These are phyloP conservation scores for Athalia rosae DNA, from an alignment of 2,888 invertebrate genomes.

Conservation along the genomic window DNA sequence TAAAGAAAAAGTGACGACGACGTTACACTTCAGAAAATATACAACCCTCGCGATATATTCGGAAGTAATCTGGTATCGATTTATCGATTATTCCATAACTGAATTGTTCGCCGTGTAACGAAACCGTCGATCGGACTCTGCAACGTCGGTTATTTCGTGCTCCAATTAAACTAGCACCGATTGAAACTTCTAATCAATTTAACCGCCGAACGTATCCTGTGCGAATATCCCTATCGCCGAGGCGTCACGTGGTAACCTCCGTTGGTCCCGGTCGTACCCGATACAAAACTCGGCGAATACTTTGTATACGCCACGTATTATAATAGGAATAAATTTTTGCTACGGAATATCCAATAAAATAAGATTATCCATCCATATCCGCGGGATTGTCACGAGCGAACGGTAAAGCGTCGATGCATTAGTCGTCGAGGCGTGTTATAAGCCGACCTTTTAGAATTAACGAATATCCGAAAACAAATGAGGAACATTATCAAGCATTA, in stretches of 20 bases:
- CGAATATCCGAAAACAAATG: slow-evolving; percentile 46
- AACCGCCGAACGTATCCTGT: slow-evolving; percentile 24
- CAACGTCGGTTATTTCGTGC: slow-evolving; percentile 32
- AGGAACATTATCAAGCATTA: slow-evolving; percentile 68
- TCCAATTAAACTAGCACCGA: slow-evolving; percentile 33
- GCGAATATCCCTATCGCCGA: neutral
- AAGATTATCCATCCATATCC: slow-evolving; percentile 39
- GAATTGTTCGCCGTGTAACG: slow-evolving; percentile 24
- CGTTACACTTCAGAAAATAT: slow-evolving; percentile 9
- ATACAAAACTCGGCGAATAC: neutral
- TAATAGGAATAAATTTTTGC: neutral
- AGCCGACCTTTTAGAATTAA: slow-evolving; percentile 49
- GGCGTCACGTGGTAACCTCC: too few species aligned
- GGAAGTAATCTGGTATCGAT: slow-evolving; percentile 33
- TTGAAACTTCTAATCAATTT: slow-evolving; percentile 26
- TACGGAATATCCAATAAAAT: slow-evolving; percentile 45
- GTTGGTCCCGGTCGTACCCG: too few species aligned
- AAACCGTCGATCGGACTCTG: slow-evolving; percentile 12
- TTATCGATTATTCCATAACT: slow-evolving; percentile 22
- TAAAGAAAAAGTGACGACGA: slow-evolving; percentile 21
- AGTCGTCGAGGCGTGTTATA: slow-evolving; percentile 21
- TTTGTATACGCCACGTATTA: neutral
- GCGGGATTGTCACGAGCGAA: neutral
- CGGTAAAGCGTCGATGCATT: slow-evolving; percentile 33
- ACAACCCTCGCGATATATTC: slow-evolving; percentile 33